Percentiles rank a stretch among this genome's conserved stretches.
phyloP scores from a whole-genome alignment of 2,113 vertebrate genomes.

The Odontophorus gujanensis region DNA sequence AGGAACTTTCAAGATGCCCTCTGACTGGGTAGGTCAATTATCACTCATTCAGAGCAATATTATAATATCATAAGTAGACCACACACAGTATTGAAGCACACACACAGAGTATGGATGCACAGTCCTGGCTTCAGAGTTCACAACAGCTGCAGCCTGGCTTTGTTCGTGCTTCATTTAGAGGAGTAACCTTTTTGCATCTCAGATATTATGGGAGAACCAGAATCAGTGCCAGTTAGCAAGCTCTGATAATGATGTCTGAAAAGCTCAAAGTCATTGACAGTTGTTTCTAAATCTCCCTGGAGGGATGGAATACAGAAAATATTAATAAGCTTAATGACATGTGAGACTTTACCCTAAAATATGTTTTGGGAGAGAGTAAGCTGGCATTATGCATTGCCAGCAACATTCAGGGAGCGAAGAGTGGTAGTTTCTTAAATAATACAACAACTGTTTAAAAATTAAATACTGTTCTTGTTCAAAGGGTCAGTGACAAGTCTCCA shows the following conservation, averaged over 20 bases:
- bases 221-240: constrained; percentile 29
- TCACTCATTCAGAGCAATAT: neutral
- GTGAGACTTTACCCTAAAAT: neutral
- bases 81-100: neutral
- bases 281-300: neutral
- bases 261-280: neutral
- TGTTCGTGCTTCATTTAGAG: constrained; percentile 41
- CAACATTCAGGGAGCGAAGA: neutral
- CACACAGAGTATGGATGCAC: neutral
- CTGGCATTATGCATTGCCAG: neutral
- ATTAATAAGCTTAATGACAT: constrained; percentile 8
- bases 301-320: neutral
- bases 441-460: constrained; percentile 24
- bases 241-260: constrained; percentile 13
- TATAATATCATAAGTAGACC: constrained; percentile 11
- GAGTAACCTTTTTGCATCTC: constrained; percentile 35
- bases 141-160: constrained; percentile 15
- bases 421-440: constrained; percentile 20
- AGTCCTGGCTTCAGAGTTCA: neutral
- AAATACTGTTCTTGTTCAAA: neutral
- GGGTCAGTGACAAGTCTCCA: neutral
- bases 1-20: constrained; percentile 3
- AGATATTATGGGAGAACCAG: constrained; percentile 22
- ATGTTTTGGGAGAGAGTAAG: neutral
- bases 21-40: neutral